phyloP scores from a whole-genome alignment of 2,888 invertebrate species.

The Eremobia ochroleuca region DNA sequence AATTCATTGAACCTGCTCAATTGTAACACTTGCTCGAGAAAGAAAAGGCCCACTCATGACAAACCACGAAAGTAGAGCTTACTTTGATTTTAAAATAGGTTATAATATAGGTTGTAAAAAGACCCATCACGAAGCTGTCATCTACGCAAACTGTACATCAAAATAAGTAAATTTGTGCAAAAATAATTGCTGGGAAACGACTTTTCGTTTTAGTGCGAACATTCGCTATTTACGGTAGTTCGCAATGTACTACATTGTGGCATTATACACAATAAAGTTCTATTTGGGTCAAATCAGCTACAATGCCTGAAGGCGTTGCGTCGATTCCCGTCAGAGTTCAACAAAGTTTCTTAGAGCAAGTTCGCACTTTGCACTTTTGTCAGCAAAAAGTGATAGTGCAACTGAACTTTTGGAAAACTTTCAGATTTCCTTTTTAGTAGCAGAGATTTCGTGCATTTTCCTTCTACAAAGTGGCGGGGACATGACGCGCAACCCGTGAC shows the following conservation, averaged over 20 bases:
- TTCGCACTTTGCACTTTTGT: constrained; percentile 29
- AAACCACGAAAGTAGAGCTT: background rate
- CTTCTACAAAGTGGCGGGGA: background rate
- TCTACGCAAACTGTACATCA: too few relatives aligned
- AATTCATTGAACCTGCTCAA: constrained; percentile 39
- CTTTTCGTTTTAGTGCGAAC: too few relatives aligned
- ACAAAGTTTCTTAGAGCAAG: constrained; percentile 29
- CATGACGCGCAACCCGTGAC: too few relatives aligned
- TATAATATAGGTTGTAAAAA: too few relatives aligned
- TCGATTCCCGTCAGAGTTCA: constrained; percentile 44
- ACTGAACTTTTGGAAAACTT: constrained; percentile 23
- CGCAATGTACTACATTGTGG: background rate
- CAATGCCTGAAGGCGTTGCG: constrained; percentile 42
- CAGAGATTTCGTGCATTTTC: background rate
- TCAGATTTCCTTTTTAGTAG: background rate
- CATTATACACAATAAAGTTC: constrained; percentile 43
- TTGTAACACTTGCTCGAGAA: background rate
- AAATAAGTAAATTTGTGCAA: too few relatives aligned
- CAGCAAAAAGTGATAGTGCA: constrained; percentile 12
- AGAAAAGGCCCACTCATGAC: background rate
- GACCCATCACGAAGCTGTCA: too few relatives aligned
- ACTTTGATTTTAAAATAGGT: too few relatives aligned
- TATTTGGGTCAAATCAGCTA: constrained; percentile 66
- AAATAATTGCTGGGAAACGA: too few relatives aligned
- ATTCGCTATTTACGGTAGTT: too few relatives aligned